Base-by-base conservation (phyloP, 2,797 vertebrate species). In the Ispidina lecontei region DNA sequence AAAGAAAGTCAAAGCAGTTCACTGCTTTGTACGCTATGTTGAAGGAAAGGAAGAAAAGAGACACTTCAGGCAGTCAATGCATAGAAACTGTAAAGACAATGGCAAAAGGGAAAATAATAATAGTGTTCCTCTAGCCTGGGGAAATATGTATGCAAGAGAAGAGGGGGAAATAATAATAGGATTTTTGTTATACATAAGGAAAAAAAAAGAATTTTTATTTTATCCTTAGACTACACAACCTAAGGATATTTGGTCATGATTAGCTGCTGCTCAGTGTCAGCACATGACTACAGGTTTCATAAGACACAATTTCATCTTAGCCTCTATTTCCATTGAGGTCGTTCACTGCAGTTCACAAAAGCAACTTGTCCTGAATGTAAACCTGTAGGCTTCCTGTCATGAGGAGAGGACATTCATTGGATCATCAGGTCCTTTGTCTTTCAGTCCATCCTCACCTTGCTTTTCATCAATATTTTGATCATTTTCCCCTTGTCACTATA, bases 81-180 rank as follows among this genome's bases (percentile, higher is more conserved):
- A 87, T 65, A 82, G 71, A 65, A 89, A 65, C 28, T 44, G 22
- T 59, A 77, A 83, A 83, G 65, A 89, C 68, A 95, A 62, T 55
- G 58, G 83, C 46, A 84, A 79, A 82, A 90, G 21, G 49, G 37
- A 64, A 82, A 92, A 69, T 88, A 91, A 90, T 76, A 76, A 41
- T 20, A 76, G 49, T 37, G 35, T n/a, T 91, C 29, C 56, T 28
- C 76, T 69, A 60, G 73, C 70, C 74, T 65, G 37, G 28, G 79
- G 59, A 87, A 95, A 94, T 93, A 90, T 75, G 90, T 91, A 70
- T 80, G 84, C 77, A 89, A 67, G 59, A 91, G 47, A 31, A 95
- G 95, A 82, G 68, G n/a, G 59, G 72, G 52, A 92, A 90, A 91
- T 83, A 88, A 91, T 95, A 95, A 73, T 55, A 76, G 67, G 39